Evolutionary conservation across 2,888 invertebrate species (phyloP).

Genomic region (Eudemis profundana): DNA sequence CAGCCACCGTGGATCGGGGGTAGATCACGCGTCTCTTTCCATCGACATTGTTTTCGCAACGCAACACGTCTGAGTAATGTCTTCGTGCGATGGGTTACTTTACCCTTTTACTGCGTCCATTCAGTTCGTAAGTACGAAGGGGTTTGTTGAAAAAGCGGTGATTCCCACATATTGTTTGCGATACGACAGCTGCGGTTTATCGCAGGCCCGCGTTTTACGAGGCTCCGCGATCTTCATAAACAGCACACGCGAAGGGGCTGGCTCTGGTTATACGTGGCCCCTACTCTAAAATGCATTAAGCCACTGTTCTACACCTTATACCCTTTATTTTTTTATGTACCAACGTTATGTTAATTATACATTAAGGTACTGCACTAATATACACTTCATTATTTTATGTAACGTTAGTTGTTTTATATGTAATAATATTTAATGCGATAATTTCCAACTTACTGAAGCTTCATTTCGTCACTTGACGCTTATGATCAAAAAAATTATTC

Average conservation of each 20-base stretch:
- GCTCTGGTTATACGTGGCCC: constrained; percentile 41
- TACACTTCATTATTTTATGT: too few species aligned
- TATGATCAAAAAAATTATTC: too few species aligned
- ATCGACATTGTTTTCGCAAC: constrained; percentile 36
- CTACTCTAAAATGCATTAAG: constrained; percentile 39
- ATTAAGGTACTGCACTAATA: too few species aligned
- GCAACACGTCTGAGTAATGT: constrained; percentile 41
- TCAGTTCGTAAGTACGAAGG: constrained; percentile 39
- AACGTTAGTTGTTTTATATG: too few species aligned
- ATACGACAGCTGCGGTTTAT: constrained; percentile 63
- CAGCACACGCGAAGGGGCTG: constrained; percentile 50
- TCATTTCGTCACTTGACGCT: too few species aligned
- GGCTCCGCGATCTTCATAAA: constrained; percentile 60
- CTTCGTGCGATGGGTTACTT: constrained; percentile 35
- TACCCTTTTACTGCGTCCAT: constrained; percentile 43
- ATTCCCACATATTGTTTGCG: constrained; percentile 50
- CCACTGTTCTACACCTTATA: not conserved
- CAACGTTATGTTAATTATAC: too few species aligned
- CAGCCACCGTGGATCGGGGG: not conserved
- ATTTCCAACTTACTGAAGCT: too few species aligned
- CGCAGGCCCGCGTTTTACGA: constrained; percentile 60
- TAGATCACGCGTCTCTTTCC: constrained; percentile 8
- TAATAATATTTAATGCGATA: too few species aligned
- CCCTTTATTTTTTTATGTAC: constrained; percentile 19
- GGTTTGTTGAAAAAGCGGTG: constrained; percentile 50